Evolutionary conservation across 2,113 vertebrate species (phyloP).

Genomic region (Tragelaphus scriptus): DNA sequence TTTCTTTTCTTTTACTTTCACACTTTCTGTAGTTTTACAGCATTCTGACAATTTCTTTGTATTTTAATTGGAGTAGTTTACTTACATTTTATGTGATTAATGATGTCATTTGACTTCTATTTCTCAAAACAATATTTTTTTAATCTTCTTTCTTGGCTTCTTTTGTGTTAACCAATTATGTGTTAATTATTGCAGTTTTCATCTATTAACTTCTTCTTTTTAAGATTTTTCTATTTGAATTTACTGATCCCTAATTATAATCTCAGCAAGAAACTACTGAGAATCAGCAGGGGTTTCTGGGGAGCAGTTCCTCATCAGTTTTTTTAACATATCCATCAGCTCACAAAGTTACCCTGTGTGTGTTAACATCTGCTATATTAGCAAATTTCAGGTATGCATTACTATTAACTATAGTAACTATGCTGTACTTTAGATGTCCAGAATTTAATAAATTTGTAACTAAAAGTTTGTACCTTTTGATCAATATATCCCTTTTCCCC

Average conservation of each 20-base stretch:
- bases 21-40: not conserved
- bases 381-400: not conserved
- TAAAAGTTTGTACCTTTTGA: not conserved
- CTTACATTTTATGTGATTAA: not conserved
- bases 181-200: not conserved
- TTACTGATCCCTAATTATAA: not conserved
- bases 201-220: not conserved
- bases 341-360: not conserved
- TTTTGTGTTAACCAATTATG: not conserved
- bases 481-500: not conserved
- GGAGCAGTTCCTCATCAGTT: not conserved
- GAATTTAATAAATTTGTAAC: not conserved
- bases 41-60: not conserved
- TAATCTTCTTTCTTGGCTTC: not conserved
- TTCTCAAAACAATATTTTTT: not conserved
- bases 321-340: not conserved
- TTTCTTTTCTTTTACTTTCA: not conserved
- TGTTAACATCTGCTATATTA: not conserved
- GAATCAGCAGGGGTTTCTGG: not conserved
- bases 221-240: not conserved
- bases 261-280: not conserved
- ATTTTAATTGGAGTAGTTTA: not conserved
- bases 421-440: not conserved
- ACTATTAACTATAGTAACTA: not conserved
- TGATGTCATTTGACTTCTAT: not conserved